Base-by-base conservation (phyloP, 2,797 vertebrate species). In the Sparus aurata region DNA sequence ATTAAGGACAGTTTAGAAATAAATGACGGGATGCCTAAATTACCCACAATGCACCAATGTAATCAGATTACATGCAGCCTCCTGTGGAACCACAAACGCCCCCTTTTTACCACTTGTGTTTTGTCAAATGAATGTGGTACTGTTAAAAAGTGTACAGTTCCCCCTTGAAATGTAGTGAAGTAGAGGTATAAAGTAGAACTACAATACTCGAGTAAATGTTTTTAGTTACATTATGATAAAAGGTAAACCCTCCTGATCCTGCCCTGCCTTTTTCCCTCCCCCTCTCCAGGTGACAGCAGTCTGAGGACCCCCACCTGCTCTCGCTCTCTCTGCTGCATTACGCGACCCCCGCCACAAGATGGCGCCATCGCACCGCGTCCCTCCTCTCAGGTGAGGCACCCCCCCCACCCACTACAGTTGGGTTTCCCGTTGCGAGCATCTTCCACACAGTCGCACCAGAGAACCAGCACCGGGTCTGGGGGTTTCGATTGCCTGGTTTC, bases 361-460 rank as follows among this genome's bases (percentile, higher is more conserved):
- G 87, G 84, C 73, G 87, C 73, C 86, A 91, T 82, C 34, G 85
- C 60, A 45, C 79, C 84, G 81, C 58, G 54, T 5, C 57, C 45
- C 20, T 15, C 1, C 12, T 1, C 23, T 13, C 73, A 11, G 5
- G 38, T 12, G 2, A n/a, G 47, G 66, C 30, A 30, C 30, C 30
- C 30, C 30, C 30, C 27, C 27, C 30, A 0, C 30, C 30, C 77
- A 81, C 34, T 2, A 34, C 34, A 25, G 76, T 77, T 69, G 80
- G 79, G 87, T 7, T 34, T 34, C 89, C 16, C 83, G 91, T 90
- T 87, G 88, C 80, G 70, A 91, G 65, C 77, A 53, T 77, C 73
- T 65, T 45, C 62, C 71, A 59, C 69, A 11, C 47, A 75, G 75
- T 73, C 80, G 85, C 84, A 70, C 17, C 45, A 70, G 76, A 74